Evolutionary conservation across 2,888 invertebrate species (phyloP).

Genomic region (Anthrax anthrax): DNA sequence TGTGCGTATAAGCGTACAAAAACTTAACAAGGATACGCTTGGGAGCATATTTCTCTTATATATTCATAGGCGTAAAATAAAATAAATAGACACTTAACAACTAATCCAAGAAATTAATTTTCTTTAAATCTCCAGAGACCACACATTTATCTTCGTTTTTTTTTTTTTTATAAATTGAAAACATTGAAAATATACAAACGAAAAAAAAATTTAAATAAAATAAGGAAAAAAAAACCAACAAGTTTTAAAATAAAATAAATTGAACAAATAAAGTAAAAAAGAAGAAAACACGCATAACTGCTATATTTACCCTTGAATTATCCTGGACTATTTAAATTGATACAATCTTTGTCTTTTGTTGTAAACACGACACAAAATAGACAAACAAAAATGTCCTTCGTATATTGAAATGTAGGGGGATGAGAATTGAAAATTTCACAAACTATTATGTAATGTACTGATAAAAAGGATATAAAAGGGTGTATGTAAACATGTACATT

Average conservation of each 20-base stretch:
- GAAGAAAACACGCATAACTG: background rate
- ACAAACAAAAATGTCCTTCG: too few relatives aligned
- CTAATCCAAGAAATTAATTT: constrained; percentile 16
- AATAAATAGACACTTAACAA: constrained; percentile 14
- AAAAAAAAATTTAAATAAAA: too few relatives aligned
- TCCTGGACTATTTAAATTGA: background rate
- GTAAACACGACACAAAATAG: background rate
- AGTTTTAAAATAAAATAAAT: background rate
- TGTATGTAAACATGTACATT: too few relatives aligned
- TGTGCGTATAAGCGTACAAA: too few relatives aligned
- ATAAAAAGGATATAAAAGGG: too few relatives aligned
- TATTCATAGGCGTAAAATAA: constrained; percentile 10
- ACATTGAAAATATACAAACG: too few relatives aligned
- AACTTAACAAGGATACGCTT: background rate
- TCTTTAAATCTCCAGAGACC: constrained; percentile 12
- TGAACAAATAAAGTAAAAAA: background rate
- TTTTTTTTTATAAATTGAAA: constrained; percentile 1
- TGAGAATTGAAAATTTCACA: background rate
- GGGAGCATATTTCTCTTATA: background rate
- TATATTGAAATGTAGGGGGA: background rate
- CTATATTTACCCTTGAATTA: background rate
- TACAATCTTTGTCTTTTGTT: background rate
- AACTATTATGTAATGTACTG: background rate
- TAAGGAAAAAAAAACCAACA: too few relatives aligned
- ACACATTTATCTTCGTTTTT: constrained; percentile 12